Evolutionary conservation across 1,140 invertebrate genomes (phyloP), one percentile per base, ranked within the genome.

Genomic region (Drosophila ficusphila): DNA sequence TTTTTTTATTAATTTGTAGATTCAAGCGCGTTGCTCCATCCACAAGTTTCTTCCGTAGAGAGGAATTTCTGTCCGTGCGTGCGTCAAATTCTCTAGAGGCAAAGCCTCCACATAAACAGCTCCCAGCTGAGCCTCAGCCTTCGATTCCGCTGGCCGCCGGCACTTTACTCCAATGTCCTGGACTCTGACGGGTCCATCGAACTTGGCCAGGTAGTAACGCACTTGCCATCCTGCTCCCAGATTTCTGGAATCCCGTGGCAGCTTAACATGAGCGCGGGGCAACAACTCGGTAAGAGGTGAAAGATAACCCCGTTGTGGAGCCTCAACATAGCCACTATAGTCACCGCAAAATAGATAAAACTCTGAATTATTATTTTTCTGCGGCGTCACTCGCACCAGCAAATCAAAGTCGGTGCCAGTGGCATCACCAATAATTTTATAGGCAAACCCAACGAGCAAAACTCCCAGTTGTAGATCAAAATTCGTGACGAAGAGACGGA

Each of bases 121-220:
- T 1, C 90, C 90, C 18, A 90, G n/a, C 33, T 73, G 46, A 14
- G 69, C 44, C 7, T 56, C 12, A 21, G 56, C 9, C 0, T 7
- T 18, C 18, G 74, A 67, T 2, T 11, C 0, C 9, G n/a, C 2
- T 0, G 46, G 29, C 2, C 75, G 65, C 0, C 67, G 58, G 48
- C 78, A 85, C 18, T 74, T 60, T 0, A 90, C n/a, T 0, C 90
- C 90, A 8, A 91, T 81, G 57, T 91, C 90, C 34, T 64, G 46
- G 0, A 91, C 44, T 2, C 48, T 19, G 8, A 90, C 49, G 8
- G 78, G 61, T 5, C 73, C 79, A 54, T 90, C 78, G 44, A 91
- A 90, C 1, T 42, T 49, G 5, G 44, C 51, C 3, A 89, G 18
- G 41, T 89, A 91, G 44, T 91, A 83, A 2, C 79, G 86, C 3